Percentiles rank a stretch among this genome's conserved stretches.
Evolutionary conservation across 1,140 invertebrate genomes (phyloP).

Genomic region (Muscidifurax raptorellus): DNA sequence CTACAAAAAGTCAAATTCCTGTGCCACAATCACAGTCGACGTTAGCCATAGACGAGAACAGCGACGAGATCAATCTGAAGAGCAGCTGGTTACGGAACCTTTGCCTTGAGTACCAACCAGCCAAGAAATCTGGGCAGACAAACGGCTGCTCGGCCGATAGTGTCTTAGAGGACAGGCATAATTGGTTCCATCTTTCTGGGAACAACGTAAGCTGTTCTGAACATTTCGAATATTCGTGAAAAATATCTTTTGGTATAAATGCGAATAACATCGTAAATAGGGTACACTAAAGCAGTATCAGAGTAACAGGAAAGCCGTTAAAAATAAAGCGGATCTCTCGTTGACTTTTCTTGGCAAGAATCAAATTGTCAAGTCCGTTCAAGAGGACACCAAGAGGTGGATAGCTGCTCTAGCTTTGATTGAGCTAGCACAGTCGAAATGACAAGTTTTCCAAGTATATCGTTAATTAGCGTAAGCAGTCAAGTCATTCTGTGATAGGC

Average conservation of each 20-base stretch:
- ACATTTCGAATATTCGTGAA: background rate
- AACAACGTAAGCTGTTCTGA: constrained; percentile 28
- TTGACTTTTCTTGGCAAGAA: background rate
- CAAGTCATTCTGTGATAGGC: background rate
- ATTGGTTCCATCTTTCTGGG: background rate
- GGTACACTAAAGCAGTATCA: constrained; percentile 44
- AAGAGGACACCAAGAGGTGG: constrained; percentile 48
- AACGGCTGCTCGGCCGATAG: background rate
- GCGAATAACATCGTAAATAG: constrained; percentile 30
- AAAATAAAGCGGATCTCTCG: constrained; percentile 15
- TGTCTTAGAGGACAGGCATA: background rate
- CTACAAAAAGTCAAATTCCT: background rate
- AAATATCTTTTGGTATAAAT: background rate
- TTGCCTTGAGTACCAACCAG: constrained; percentile 39
- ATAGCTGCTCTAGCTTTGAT: constrained; percentile 49
- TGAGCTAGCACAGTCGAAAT: constrained; percentile 43
- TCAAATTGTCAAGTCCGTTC: constrained; percentile 28
- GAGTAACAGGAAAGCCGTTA: constrained; percentile 35
- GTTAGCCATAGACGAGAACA: background rate
- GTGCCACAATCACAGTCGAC: background rate
- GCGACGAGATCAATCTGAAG: constrained; percentile 29
- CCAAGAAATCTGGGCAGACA: background rate
- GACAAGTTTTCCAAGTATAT: background rate
- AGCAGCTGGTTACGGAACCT: constrained; percentile 38
- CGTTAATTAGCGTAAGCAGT: background rate